These are phyloP conservation scores for Chymomyza costata DNA, from an alignment of 1,140 invertebrate genomes.

Conservation along the genomic window DNA sequence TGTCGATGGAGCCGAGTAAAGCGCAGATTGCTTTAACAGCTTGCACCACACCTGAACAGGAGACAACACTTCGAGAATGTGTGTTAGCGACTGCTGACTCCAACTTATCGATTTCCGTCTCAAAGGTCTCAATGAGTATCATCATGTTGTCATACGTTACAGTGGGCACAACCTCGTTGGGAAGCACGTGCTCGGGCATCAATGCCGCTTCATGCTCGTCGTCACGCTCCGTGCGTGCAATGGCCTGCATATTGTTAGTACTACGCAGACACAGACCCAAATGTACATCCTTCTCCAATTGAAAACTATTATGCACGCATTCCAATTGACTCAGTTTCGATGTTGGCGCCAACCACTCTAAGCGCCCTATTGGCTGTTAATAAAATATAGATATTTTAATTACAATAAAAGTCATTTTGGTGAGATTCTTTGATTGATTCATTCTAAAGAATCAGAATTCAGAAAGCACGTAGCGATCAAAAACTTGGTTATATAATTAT, in stretches of 20 bases:
- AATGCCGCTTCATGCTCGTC: conserved; percentile 84
- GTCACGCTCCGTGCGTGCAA: conserved; percentile 80
- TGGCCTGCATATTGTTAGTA: conserved; percentile 76
- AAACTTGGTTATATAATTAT: too few relatives aligned
- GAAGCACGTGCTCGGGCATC: conserved; percentile 84
- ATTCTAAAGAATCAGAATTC: too few relatives aligned
- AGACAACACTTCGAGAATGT: conserved; percentile 76
- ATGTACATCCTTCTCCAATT: conserved; percentile 92
- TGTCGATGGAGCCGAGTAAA: conserved; percentile 90
- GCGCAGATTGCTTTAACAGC: conserved; percentile 94
- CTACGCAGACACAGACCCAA: conserved; percentile 83
- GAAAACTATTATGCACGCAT: conserved; percentile 95
- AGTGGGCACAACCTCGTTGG: conserved; percentile 81
- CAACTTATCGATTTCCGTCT: conserved; percentile 87
- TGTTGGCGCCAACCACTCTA: conserved; percentile 76
- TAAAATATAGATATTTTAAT: not conserved
- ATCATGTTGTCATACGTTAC: conserved; percentile 84
- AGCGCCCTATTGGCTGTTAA: conserved; percentile 61
- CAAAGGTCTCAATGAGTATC: conserved; percentile 88
- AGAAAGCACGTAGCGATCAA: too few relatives aligned
- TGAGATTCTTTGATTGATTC: too few relatives aligned
- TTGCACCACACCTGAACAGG: conserved; percentile 83
- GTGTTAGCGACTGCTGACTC: conserved; percentile 80
- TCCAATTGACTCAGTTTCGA: conserved; percentile 90
- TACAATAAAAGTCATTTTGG: too few relatives aligned